Evolutionary conservation across 2,113 vertebrate genomes (phyloP).

Genomic region (Cyprinodon tularosa): DNA sequence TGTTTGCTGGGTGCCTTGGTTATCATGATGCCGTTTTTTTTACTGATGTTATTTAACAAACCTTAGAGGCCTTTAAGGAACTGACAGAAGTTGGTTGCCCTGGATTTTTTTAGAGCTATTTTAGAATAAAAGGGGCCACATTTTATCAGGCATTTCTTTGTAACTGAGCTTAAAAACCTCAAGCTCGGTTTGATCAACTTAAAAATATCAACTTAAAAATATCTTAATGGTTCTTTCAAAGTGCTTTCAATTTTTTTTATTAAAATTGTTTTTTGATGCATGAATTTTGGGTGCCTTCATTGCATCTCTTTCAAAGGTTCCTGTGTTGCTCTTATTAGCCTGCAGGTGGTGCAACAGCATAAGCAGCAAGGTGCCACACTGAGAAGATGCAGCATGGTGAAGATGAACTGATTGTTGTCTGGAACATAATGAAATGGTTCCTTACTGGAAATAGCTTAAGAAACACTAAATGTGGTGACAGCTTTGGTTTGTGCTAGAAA

Average conservation of each 20-base stretch:
- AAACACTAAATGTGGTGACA: conserved; percentile 2
- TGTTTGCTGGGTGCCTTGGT: too few relatives aligned
- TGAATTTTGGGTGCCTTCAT: not conserved
- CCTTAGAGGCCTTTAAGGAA: too few relatives aligned
- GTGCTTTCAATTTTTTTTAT: not conserved
- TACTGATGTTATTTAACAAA: too few relatives aligned
- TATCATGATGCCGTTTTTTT: too few relatives aligned
- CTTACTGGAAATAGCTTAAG: conserved; percentile 18
- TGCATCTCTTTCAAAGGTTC: not conserved
- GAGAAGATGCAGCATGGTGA: conserved; percentile 30
- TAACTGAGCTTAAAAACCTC: too few relatives aligned
- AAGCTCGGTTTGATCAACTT: too few relatives aligned
- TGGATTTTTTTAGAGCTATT: too few relatives aligned
- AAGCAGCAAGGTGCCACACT: conserved; percentile 46
- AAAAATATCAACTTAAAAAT: not conserved
- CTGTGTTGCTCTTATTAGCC: conserved; percentile 65
- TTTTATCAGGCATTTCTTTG: too few relatives aligned
- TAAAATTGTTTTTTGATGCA: not conserved
- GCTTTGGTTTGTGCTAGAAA: conserved; percentile 3
- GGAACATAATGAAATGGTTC: conserved; percentile 38
- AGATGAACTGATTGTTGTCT: conserved; percentile 51
- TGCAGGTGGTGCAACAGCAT: conserved; percentile 79
- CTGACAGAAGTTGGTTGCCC: not conserved
- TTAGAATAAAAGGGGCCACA: too few relatives aligned
- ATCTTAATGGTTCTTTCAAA: not conserved